These are phyloP conservation scores for Tetrax tetrax DNA, from an alignment of 2,113 vertebrate genomes.

Conservation along the genomic window DNA sequence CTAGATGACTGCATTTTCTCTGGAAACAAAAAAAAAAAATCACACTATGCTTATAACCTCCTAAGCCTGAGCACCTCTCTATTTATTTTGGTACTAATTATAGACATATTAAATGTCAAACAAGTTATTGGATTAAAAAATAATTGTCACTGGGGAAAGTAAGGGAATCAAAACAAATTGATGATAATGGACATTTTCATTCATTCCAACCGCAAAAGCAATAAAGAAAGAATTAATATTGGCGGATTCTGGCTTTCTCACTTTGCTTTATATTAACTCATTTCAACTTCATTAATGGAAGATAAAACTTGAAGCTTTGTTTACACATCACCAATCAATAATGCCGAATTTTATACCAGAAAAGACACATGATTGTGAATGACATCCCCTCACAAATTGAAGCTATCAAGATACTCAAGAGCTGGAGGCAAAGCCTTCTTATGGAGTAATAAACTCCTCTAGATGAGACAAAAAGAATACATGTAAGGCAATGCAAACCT, in stretches of 20 bases:
- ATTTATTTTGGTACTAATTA: background rate
- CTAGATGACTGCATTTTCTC: background rate
- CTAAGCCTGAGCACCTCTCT: background rate
- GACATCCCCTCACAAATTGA: background rate
- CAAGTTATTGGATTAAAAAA: background rate
- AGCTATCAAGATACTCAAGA: background rate
- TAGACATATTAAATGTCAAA: background rate
- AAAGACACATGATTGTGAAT: background rate
- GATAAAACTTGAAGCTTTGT: background rate
- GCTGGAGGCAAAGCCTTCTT: background rate
- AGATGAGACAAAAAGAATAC: background rate
- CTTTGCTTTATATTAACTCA: background rate
- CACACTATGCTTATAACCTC: background rate
- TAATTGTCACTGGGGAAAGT: background rate
- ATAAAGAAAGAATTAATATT: background rate
- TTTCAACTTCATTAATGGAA: slow-evolving; percentile 14
- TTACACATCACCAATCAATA: background rate
- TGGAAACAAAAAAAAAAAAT: background rate
- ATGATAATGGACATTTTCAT: background rate
- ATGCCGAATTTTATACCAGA: background rate
- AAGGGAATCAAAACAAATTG: background rate
- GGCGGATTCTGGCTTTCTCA: background rate
- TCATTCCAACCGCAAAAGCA: background rate
- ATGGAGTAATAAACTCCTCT: background rate
- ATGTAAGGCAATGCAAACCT: background rate